Evolutionary conservation across 2,113 vertebrate species (phyloP).

Genomic region (Hemibagrus wyckioides): DNA sequence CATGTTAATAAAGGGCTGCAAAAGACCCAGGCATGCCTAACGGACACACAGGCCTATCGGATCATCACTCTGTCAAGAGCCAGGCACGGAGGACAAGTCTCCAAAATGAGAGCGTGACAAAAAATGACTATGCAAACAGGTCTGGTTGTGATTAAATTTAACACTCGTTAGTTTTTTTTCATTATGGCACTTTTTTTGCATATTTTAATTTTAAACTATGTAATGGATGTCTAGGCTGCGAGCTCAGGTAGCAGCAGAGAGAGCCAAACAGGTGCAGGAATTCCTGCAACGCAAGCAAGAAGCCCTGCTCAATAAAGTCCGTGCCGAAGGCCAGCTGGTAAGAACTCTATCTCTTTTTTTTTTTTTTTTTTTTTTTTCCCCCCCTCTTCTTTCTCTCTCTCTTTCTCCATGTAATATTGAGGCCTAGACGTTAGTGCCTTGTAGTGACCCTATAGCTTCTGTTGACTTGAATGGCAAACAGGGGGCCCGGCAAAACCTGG

Average conservation of each 20-base stretch:
- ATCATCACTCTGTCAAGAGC: conserved; percentile 76
- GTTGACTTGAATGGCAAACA: conserved; percentile 92
- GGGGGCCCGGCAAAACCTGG: conserved; percentile 89
- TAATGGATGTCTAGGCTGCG: conserved; percentile 73
- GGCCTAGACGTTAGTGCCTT: background rate
- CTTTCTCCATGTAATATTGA: background rate
- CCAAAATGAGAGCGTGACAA: conserved; percentile 77
- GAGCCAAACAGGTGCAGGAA: conserved; percentile 89
- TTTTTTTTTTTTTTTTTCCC: background rate
- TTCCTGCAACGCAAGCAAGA: conserved; percentile 92
- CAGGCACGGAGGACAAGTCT: conserved; percentile 78
- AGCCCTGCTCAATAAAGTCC: conserved; percentile 95
- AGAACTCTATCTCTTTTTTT: conserved; percentile 46
- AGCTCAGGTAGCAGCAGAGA: conserved; percentile 75
- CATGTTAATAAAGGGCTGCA: conserved; percentile 61
- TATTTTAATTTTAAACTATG: background rate
- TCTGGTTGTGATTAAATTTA: conserved; percentile 41
- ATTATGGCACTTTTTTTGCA: background rate
- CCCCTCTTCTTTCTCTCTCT: background rate
- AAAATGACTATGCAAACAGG: conserved; percentile 76
- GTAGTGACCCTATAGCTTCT: conserved; percentile 61
- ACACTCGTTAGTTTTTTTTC: background rate
- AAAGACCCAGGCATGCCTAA: conserved; percentile 73
- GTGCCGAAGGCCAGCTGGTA: conserved; percentile 97
- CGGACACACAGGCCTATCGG: conserved; percentile 67